These are phyloP conservation scores for Pelodytes ibericus DNA, from an alignment of 2,797 vertebrate species.

Conservation along the genomic window DNA sequence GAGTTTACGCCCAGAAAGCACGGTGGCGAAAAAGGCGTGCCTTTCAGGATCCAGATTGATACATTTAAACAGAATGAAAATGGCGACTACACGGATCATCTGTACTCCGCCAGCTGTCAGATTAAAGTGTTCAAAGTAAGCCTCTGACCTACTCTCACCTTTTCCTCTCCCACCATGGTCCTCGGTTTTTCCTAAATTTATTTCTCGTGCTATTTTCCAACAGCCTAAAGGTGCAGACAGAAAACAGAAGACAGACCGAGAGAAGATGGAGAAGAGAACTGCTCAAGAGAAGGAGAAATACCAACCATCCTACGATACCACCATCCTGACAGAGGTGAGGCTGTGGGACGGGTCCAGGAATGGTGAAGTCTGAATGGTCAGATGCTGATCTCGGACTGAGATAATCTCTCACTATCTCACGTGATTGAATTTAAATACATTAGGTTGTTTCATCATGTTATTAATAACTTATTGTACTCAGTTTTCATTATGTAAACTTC, in stretches of 20 bases:
- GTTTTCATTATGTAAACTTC: too few relatives aligned
- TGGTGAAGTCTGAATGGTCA: too few relatives aligned
- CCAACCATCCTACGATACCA: constrained; percentile 87
- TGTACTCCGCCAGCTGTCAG: constrained; percentile 95
- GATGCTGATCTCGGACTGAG: too few relatives aligned
- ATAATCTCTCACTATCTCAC: too few relatives aligned
- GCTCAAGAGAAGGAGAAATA: constrained; percentile 91
- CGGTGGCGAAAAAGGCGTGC: constrained; percentile 94
- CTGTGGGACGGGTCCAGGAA: neutral
- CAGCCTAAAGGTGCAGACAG: constrained; percentile 97
- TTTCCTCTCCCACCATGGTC: neutral
- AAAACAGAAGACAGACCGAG: constrained; percentile 93
- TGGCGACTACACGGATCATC: constrained; percentile 85
- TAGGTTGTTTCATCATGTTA: too few relatives aligned
- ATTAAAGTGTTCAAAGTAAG: constrained; percentile 97
- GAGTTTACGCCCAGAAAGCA: constrained; percentile 96
- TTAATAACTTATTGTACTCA: too few relatives aligned
- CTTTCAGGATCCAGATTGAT: constrained; percentile 93
- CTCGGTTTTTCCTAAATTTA: too few relatives aligned
- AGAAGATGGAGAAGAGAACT: constrained; percentile 91
- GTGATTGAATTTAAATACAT: too few relatives aligned
- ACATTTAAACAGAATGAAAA: constrained; percentile 86
- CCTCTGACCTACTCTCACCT: neutral
- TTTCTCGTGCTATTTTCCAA: constrained; percentile 27
- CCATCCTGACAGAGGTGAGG: constrained; percentile 87